Conservation (phyloP, 2,888 invertebrate genomes). For the Lymantria monacha region DNA sequence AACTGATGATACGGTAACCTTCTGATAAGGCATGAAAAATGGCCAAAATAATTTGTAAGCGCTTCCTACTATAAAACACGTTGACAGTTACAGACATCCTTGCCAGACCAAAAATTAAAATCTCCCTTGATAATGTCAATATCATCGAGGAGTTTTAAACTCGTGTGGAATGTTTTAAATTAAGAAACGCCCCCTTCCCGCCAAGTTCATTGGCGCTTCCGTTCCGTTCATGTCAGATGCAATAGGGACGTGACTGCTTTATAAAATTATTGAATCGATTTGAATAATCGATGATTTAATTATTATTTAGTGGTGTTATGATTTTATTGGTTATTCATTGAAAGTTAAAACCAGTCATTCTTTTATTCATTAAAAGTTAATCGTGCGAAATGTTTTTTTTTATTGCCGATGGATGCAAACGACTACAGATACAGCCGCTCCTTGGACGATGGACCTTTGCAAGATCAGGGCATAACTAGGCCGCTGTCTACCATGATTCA, state of each 20-base stretch:
- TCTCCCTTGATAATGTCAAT: constrained; percentile 32
- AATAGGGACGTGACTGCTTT: constrained; percentile 25
- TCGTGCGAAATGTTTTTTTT: no score
- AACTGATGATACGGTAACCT: no score
- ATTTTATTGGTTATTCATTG: no score
- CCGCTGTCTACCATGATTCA: no score
- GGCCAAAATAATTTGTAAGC: not conserved
- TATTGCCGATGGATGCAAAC: no score
- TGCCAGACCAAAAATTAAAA: constrained; percentile 21
- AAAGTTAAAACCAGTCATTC: no score
- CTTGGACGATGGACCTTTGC: no score
- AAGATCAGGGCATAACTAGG: no score
- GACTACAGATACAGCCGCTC: no score
- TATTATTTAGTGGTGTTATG: not conserved
- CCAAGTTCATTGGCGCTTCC: constrained; percentile 70
- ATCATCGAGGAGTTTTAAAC: constrained; percentile 26
- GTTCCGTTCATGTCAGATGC: constrained; percentile 51
- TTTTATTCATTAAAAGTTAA: no score
- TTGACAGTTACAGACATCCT: constrained; percentile 21
- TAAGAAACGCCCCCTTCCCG: constrained; percentile 56
- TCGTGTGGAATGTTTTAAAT: constrained; percentile 42
- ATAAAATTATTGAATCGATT: constrained; percentile 8
- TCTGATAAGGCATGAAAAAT: not conserved
- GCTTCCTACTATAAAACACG: not conserved
- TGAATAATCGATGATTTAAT: not conserved